phyloP scores from a whole-genome alignment of 2,797 vertebrate species.

The Peromyscus aztecus region DNA sequence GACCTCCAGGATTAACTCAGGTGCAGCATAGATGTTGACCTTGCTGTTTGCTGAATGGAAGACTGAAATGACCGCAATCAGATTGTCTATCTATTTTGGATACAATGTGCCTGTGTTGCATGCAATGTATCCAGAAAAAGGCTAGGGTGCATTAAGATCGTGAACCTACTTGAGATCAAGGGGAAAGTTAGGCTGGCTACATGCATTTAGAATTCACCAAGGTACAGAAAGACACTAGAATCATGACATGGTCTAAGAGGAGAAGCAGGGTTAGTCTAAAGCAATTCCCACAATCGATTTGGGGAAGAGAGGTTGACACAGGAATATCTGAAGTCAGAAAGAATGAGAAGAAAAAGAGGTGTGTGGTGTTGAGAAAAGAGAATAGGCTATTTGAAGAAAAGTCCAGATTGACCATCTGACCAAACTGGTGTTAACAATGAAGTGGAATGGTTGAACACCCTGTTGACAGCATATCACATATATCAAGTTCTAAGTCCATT shows the following conservation, averaged over 20 bases:
- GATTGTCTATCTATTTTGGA: neutral
- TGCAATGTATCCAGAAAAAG: neutral
- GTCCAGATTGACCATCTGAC: neutral
- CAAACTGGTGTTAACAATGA: neutral
- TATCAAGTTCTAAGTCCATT: neutral
- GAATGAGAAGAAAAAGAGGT: neutral
- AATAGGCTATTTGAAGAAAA: neutral
- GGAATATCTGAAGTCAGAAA: neutral
- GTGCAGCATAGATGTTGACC: too few relatives aligned
- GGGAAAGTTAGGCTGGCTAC: too few relatives aligned
- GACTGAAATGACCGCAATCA: neutral
- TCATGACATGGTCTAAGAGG: neutral
- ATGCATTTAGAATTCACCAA: neutral
- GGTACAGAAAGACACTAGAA: too few relatives aligned
- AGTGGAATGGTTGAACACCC: neutral
- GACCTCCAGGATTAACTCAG: too few relatives aligned
- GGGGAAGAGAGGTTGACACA: neutral
- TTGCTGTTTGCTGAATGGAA: neutral
- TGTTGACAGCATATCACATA: neutral
- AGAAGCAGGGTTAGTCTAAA: neutral
- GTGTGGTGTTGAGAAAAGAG: neutral
- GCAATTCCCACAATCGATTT: fast-evolving
- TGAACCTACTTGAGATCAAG: neutral
- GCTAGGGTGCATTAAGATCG: neutral
- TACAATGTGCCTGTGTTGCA: neutral